These are phyloP conservation scores for Notothenia coriiceps DNA, from an alignment of 2,113 vertebrate genomes.

Conservation along the genomic window DNA sequence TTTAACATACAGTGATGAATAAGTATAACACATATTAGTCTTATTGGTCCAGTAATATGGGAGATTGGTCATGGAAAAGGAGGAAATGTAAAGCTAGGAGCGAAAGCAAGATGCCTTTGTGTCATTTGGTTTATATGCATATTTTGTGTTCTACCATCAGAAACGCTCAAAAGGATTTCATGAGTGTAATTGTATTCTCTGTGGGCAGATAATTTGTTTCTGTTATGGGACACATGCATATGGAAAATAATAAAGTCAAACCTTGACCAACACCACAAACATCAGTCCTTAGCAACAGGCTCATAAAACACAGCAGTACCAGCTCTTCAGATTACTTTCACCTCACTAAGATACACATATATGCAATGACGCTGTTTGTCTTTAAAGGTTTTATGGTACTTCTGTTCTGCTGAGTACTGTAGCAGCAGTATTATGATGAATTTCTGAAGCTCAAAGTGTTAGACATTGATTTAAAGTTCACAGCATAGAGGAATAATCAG, in stretches of 20 bases:
- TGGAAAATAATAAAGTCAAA: not conserved
- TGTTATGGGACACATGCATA: not conserved
- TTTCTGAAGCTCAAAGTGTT: not conserved
- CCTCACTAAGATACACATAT: not conserved
- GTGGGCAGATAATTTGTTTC: not conserved
- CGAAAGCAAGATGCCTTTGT: too few species aligned
- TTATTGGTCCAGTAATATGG: too few species aligned
- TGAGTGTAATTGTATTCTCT: not conserved
- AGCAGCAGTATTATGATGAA: not conserved
- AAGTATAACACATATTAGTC: too few species aligned
- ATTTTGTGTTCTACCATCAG: not conserved
- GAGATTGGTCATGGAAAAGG: too few species aligned
- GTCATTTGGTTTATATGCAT: not conserved
- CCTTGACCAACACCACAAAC: not conserved
- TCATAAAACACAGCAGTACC: conserved; percentile 25
- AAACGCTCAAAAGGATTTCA: not conserved
- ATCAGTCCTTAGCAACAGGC: conserved; percentile 23
- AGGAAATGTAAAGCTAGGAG: too few species aligned
- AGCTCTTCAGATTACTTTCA: not conserved
- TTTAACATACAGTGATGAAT: too few species aligned
- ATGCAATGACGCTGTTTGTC: not conserved
- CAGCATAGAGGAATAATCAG: not conserved
- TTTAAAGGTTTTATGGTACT: not conserved
- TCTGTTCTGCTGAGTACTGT: not conserved
- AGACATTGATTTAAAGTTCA: not conserved